phyloP scores from a whole-genome alignment of 2,113 vertebrate genomes.

The Perca schrenkii region DNA sequence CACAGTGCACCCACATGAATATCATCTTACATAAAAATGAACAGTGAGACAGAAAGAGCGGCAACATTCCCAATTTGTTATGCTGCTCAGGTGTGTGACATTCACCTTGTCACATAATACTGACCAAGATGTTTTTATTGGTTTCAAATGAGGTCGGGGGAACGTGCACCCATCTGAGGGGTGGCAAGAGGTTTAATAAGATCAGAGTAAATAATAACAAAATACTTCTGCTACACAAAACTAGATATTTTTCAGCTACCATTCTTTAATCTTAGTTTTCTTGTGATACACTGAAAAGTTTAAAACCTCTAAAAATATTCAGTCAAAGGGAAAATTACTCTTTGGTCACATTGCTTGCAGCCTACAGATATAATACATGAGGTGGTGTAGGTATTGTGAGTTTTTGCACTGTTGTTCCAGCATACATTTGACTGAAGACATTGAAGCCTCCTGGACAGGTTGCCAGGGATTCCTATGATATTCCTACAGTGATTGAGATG shows the following conservation, averaged over 20 bases:
- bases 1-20: conserved; percentile 59
- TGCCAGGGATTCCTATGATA: not conserved
- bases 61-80: not conserved
- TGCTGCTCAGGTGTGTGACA: not conserved
- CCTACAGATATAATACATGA: not conserved
- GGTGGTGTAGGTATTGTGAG: not conserved
- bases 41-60: conserved; percentile 11
- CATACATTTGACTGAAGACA: not conserved
- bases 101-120: not conserved
- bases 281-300: not conserved
- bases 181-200: not conserved
- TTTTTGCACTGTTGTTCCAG: conserved; percentile 9
- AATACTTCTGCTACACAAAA: not conserved
- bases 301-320: not conserved
- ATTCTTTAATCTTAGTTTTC: not conserved
- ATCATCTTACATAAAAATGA: conserved; percentile 61
- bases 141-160: not conserved
- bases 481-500: not conserved
- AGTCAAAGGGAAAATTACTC: not conserved
- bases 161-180: not conserved
- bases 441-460: not conserved
- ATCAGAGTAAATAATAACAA: not conserved
- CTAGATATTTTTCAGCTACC: not conserved
- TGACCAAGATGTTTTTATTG: not conserved
- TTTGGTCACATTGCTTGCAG: not conserved